A percentile compares a stretch with the other conserved stretches of the same genome.
phyloP scores from a whole-genome alignment of 1,140 invertebrate genomes.

The Musca domestica region DNA sequence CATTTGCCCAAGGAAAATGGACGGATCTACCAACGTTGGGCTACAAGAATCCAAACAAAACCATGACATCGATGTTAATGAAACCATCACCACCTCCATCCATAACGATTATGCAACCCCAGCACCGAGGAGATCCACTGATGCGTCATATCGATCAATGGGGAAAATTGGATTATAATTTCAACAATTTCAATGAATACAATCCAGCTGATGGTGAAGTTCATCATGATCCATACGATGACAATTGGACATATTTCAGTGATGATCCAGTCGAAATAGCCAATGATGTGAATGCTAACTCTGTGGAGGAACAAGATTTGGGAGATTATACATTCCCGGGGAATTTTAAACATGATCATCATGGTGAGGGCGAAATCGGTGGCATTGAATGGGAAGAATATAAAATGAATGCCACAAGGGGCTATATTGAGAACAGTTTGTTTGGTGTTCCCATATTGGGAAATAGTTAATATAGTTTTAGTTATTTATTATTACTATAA shows the following conservation, averaged over 20 bases:
- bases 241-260: constrained; percentile 49
- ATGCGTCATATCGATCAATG: constrained; percentile 47
- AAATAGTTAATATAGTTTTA: no score
- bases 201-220: no score
- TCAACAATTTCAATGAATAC: constrained; percentile 38
- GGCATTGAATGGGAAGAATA: constrained; percentile 35
- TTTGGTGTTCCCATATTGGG: no score
- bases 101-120: constrained; percentile 21
- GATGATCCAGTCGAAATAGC: constrained; percentile 30
- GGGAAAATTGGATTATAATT: constrained; percentile 44
- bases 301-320: constrained; percentile 40
- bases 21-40: constrained; percentile 44
- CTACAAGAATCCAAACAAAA: constrained; percentile 24
- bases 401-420: no score
- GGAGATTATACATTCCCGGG: not conserved
- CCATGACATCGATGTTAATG: not conserved
- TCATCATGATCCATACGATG: constrained; percentile 33
- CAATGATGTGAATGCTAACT: constrained; percentile 29
- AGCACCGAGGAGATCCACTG: constrained; percentile 39
- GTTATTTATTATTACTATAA: no score
- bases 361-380: not conserved
- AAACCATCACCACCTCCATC: not conserved
- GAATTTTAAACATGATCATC: not conserved
- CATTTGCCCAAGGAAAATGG: constrained; percentile 51
- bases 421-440: no score